Percentiles rank a stretch among this genome's conserved stretches.
These are phyloP conservation scores for Silvanus unidentatus DNA, from an alignment of 2,888 invertebrate species.

Conservation along the genomic window DNA sequence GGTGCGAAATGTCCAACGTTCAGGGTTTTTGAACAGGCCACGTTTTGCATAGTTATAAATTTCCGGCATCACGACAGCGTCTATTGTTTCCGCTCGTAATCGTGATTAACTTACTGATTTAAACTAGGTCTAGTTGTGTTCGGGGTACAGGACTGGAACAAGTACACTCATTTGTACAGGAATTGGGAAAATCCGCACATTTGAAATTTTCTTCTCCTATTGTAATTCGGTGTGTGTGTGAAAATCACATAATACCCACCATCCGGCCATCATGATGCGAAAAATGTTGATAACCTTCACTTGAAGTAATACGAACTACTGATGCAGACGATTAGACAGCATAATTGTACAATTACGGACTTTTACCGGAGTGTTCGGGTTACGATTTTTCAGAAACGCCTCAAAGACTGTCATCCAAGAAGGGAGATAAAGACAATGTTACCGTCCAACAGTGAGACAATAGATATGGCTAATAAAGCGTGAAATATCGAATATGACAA, in stretches of 20 bases:
- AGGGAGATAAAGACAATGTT: too few relatives aligned
- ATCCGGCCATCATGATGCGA: constrained; percentile 10
- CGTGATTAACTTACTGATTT: constrained; percentile 9
- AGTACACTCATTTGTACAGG: not conserved
- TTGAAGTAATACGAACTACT: constrained; percentile 10
- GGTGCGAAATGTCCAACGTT: too few relatives aligned
- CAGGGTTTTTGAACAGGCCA: too few relatives aligned
- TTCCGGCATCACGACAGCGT: constrained; percentile 10
- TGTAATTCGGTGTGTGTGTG: not conserved
- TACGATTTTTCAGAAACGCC: too few relatives aligned
- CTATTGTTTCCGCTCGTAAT: constrained; percentile 9
- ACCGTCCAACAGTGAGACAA: too few relatives aligned
- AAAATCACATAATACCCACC: not conserved
- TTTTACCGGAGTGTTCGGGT: too few relatives aligned
- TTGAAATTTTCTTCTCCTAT: not conserved
- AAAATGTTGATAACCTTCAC: constrained; percentile 11
- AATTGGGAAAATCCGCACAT: too few relatives aligned
- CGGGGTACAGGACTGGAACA: not conserved
- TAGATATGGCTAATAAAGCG: not conserved
- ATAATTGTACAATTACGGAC: too few relatives aligned
- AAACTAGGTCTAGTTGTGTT: constrained; percentile 3
- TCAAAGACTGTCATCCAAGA: too few relatives aligned
- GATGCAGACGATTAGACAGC: too few relatives aligned
- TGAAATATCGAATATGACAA: not conserved
- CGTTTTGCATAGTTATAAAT: constrained; percentile 2